These are phyloP conservation scores for Campylomormyrus tamandua DNA, from an alignment of 2,113 vertebrate genomes.

Conservation along the genomic window DNA sequence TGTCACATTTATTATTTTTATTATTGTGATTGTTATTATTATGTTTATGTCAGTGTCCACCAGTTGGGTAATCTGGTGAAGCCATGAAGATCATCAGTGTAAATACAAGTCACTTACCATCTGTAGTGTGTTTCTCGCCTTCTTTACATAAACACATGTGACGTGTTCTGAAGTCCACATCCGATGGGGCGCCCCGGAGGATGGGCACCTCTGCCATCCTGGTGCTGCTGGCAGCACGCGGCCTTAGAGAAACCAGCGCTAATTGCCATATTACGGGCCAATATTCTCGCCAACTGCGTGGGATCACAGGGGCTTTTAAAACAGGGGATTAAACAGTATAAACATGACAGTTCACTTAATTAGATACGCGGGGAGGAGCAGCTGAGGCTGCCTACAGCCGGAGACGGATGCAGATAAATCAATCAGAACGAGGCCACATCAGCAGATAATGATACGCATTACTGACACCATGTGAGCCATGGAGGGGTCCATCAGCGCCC, in stretches of 20 bases:
- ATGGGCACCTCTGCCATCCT: neutral
- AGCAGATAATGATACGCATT: conserved; percentile 54
- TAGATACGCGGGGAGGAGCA: neutral
- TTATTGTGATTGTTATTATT: neutral
- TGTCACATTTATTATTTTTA: neutral
- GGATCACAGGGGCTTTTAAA: conserved; percentile 17
- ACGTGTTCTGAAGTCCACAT: neutral
- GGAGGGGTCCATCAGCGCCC: conserved; percentile 18
- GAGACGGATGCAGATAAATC: conserved; percentile 61
- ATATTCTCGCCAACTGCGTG: neutral
- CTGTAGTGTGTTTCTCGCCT: neutral
- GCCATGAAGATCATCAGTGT: neutral
- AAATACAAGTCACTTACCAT: neutral
- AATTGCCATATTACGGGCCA: neutral
- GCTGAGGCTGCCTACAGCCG: conserved; percentile 40
- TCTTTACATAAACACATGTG: neutral
- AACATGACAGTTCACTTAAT: conserved; percentile 23
- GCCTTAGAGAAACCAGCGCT: neutral
- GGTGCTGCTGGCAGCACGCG: neutral
- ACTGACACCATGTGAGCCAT: conserved; percentile 25
- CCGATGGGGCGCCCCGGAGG: neutral
- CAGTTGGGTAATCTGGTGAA: neutral
- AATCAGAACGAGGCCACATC: conserved; percentile 46
- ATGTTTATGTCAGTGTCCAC: neutral
- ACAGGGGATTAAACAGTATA: conserved; percentile 23